Evolutionary conservation across 2,797 vertebrate species (phyloP).

Genomic region (Heterohyrax brucei): DNA sequence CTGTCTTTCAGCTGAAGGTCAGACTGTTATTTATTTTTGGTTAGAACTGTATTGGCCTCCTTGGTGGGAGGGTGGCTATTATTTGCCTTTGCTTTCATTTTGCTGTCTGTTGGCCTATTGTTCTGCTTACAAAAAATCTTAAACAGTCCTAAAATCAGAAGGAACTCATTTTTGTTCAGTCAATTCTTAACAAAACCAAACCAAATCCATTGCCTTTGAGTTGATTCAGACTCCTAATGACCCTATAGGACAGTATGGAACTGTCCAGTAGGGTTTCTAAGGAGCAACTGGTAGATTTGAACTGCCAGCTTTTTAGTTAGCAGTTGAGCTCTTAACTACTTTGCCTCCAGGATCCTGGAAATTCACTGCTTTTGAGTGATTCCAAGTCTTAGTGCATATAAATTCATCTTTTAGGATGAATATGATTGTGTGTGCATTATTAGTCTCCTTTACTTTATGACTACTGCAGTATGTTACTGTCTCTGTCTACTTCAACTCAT

Average conservation of each 20-base stretch:
- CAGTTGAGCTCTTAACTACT: too few species aligned
- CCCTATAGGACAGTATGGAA: too few species aligned
- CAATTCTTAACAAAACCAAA: not conserved
- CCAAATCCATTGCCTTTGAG: not conserved
- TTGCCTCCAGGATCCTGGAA: too few species aligned
- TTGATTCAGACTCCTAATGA: too few species aligned
- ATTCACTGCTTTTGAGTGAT: not conserved
- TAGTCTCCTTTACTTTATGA: not conserved
- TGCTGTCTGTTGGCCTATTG: not conserved
- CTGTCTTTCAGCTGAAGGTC: not conserved
- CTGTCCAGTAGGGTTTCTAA: too few species aligned
- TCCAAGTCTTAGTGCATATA: not conserved
- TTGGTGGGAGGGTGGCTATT: not conserved
- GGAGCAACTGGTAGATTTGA: too few species aligned
- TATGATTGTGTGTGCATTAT: not conserved
- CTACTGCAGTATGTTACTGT: not conserved
- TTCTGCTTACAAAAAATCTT: not conserved
- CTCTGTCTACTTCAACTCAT: not conserved
- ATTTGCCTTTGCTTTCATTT: not conserved
- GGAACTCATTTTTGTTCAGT: not conserved
- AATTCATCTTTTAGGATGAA: not conserved
- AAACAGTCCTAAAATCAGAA: not conserved
- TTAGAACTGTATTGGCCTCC: not conserved
- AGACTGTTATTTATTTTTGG: conserved; percentile 8
- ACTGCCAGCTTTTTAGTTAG: too few species aligned